Evolutionary conservation across 2,888 invertebrate genomes (phyloP), one percentile per base, ranked within the genome.

Genomic region (Chloromyia formosa): DNA sequence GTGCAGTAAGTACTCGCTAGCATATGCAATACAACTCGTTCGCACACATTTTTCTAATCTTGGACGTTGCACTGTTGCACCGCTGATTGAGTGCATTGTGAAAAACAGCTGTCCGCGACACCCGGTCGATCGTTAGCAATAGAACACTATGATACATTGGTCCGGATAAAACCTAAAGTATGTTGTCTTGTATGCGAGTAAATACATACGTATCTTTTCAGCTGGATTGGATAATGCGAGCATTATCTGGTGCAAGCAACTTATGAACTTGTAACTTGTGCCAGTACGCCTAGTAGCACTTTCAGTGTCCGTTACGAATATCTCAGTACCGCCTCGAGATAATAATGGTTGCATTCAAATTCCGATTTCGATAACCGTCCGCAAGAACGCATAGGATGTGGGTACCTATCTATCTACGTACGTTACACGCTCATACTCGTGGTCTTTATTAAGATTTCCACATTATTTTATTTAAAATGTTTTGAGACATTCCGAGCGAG

Each of bases 1-100:
- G 75, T 75, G 75, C 75, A 75, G 61, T 20, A 20, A 40, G 40
- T 35, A 35, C 7, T n/a, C n/a, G 7, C 27, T 16, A 35, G 35
- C 23, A 61, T 16, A 27, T 18, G 10, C 54, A 62, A 27, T 18
- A 4, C 54, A 62, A 64, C 40, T 68, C 23, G 20, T 20, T 20
- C 56, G 60, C 22, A 12, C 60, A 23, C n/a, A 23, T n/a, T 23
- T 20, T 18, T 14, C 60, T 14, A 14, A 60, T 1, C 22, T 7
- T 23, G 9, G 22, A 18, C 23, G n/a, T 23, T 60, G 27, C 27
- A 27, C 60, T 22, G 27, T 20, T 58, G 58, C 18, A 54, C 54
- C 18, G 23, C 27, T 35, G 27, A 35, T 35, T 35, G 27, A 35
- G 27, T 60, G 27, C 60, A 23, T 12, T 22, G 60, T 23, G n/a